Conservation (phyloP, 2,888 invertebrate species). For the Drepana falcataria region DNA sequence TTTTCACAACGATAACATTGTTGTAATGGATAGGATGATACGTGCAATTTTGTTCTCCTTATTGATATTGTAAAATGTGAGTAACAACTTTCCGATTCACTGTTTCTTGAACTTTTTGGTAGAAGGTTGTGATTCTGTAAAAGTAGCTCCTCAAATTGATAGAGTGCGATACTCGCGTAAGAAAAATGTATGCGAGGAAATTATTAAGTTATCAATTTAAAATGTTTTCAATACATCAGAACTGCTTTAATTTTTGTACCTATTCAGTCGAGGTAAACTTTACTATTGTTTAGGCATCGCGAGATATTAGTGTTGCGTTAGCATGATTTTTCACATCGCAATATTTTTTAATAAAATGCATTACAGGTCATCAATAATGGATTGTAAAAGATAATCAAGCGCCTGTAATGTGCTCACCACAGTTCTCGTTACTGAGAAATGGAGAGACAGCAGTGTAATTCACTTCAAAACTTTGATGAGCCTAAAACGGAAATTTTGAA, state of each 20-base stretch:
- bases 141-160: conserved; percentile 73
- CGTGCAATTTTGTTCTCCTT: conserved; percentile 32
- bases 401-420: conserved; percentile 61
- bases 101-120: conserved; percentile 71
- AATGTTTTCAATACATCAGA: conserved; percentile 5
- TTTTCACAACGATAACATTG: conserved; percentile 48
- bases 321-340: conserved; percentile 51
- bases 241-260: conserved; percentile 8
- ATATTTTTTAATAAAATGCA: conserved; percentile 66
- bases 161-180: conserved; percentile 66
- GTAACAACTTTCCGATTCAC: conserved; percentile 42
- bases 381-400: conserved; percentile 58
- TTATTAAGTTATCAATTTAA: conserved; percentile 6
- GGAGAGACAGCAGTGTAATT: conserved; percentile 72
- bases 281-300: conserved; percentile 23
- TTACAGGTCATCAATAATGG: conserved; percentile 65
- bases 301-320: conserved; percentile 30
- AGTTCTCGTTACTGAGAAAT: conserved; percentile 60
- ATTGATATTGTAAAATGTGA: conserved; percentile 43
- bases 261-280: conserved; percentile 21
- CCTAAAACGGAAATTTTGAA: conserved; percentile 73
- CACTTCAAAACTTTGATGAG: conserved; percentile 76
- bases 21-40: conserved; percentile 44
- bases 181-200: conserved; percentile 47
- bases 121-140: conserved; percentile 72